phyloP scores from a whole-genome alignment of 2,888 invertebrate species.

The Lasioglossum malachurum region DNA sequence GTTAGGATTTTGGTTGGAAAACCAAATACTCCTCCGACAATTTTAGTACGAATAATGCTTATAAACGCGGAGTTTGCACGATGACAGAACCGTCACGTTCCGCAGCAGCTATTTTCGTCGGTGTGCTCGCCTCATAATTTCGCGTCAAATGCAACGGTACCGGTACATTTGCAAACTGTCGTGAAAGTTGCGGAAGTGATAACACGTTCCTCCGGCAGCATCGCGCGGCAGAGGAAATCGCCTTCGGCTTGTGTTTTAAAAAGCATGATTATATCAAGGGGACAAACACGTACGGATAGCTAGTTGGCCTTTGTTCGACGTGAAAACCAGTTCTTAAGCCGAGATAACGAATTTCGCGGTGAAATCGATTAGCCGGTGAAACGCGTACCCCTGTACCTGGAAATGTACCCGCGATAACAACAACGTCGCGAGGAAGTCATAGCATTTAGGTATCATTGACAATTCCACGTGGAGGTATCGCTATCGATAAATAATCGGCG shows the following conservation, averaged over 20 bases:
- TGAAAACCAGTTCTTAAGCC: slow-evolving; percentile 41
- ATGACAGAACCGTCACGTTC: not conserved
- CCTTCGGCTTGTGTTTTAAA: slow-evolving; percentile 15
- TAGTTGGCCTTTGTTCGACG: slow-evolving; percentile 35
- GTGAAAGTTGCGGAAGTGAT: slow-evolving; percentile 36
- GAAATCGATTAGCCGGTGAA: slow-evolving; percentile 46
- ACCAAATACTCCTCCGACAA: not conserved
- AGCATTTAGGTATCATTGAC: not conserved
- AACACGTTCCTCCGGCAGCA: not conserved
- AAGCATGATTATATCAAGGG: slow-evolving; percentile 30
- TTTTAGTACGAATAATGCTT: not conserved
- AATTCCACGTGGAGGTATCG: not conserved
- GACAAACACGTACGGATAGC: not conserved
- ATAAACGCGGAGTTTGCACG: too few relatives aligned
- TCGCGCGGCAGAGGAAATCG: slow-evolving; percentile 39
- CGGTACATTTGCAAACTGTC: not conserved
- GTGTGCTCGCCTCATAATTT: not conserved
- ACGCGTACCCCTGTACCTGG: slow-evolving; percentile 17
- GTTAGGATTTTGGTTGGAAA: not conserved
- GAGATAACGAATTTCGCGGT: slow-evolving; percentile 36
- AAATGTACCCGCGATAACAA: slow-evolving; percentile 19
- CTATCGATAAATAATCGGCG: not conserved
- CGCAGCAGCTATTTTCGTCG: slow-evolving; percentile 19
- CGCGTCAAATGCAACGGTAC: not conserved
- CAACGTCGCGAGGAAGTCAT: slow-evolving; percentile 18